Conservation (phyloP, 2,113 vertebrate species). For the Falcunculus frontatus region DNA sequence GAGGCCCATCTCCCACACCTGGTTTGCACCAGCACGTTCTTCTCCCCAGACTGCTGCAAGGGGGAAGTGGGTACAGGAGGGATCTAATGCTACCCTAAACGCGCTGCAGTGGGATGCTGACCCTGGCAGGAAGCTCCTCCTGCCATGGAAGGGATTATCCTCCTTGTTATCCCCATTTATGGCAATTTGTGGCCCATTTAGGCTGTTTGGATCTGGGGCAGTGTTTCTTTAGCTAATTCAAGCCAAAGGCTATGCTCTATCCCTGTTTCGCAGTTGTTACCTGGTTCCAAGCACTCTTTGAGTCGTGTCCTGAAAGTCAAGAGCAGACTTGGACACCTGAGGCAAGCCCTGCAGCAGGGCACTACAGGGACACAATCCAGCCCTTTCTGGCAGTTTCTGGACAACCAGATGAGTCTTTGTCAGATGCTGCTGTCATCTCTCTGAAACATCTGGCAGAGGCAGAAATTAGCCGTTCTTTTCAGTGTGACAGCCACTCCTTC, state of each 20-base stretch:
- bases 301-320: background rate
- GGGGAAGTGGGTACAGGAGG: background rate
- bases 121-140: background rate
- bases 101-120: background rate
- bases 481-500: background rate
- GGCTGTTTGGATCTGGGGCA: background rate
- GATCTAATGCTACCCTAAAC: background rate
- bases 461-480: background rate
- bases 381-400: background rate
- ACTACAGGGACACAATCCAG: background rate
- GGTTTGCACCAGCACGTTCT: accelerated
- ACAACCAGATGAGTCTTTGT: background rate
- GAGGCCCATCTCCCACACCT: background rate
- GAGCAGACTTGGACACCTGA: accelerated
- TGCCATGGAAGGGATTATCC: background rate
- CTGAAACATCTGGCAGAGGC: background rate
- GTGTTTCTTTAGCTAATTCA: background rate
- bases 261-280: background rate
- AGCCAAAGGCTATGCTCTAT: background rate
- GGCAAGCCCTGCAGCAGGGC: background rate
- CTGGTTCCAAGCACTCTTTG: background rate
- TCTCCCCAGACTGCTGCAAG: background rate
- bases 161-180: background rate
- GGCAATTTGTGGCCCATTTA: background rate
- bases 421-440: background rate